phyloP scores from a whole-genome alignment of 2,888 invertebrate species.

The Coelopa pilipes region DNA sequence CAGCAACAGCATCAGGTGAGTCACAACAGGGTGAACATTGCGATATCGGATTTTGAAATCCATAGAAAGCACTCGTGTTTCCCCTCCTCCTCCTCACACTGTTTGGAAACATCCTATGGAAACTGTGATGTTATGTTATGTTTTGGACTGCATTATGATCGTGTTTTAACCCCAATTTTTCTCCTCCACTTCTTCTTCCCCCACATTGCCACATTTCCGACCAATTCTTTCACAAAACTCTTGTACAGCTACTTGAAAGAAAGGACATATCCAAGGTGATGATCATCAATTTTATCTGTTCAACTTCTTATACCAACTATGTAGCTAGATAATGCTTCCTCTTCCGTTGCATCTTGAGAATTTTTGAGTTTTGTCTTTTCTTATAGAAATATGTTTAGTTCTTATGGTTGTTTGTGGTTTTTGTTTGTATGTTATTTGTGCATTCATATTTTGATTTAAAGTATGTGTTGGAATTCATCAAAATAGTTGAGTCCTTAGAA shows the following conservation, averaged over 20 bases:
- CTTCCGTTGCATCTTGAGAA: background rate
- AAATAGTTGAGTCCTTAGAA: no score
- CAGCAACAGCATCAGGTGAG: slow-evolving; percentile 92
- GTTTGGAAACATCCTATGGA: no score
- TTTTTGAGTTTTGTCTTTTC: background rate
- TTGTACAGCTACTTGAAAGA: slow-evolving; percentile 84
- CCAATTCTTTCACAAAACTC: background rate
- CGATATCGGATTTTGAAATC: no score
- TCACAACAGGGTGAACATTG: slow-evolving; percentile 41
- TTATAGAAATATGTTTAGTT: no score
- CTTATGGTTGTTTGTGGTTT: background rate
- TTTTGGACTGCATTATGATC: background rate
- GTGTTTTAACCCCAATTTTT: background rate
- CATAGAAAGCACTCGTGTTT: background rate
- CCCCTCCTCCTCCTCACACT: no score
- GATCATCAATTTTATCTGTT: slow-evolving; percentile 35
- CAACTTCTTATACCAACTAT: background rate
- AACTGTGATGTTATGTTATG: background rate
- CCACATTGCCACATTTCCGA: background rate
- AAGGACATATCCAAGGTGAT: slow-evolving; percentile 89
- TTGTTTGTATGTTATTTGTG: background rate
- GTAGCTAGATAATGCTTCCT: background rate
- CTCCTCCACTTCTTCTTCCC: background rate
- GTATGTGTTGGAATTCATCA: no score
- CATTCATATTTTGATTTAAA: background rate